phyloP scores from a whole-genome alignment of 2,113 vertebrate species.

The Synodontis membranacea region DNA sequence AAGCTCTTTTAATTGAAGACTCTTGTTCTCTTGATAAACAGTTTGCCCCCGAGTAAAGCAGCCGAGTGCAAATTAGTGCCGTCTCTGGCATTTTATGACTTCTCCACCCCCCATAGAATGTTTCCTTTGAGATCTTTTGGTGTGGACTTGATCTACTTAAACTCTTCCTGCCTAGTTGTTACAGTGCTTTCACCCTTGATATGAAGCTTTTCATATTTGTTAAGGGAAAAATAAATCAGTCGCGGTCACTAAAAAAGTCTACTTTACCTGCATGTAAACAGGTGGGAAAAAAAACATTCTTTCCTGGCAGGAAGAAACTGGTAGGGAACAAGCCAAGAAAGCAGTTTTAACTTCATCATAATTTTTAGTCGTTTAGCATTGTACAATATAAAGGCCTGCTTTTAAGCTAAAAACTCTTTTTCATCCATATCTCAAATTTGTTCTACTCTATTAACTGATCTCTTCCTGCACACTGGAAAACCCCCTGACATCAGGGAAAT shows the following conservation, averaged over 20 bases:
- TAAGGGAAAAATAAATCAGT: slow-evolving; percentile 57
- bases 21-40: slow-evolving; percentile 32
- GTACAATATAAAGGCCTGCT: slow-evolving; percentile 61
- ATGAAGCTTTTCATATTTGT: slow-evolving; percentile 46
- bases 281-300: slow-evolving; percentile 61
- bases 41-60: slow-evolving; percentile 50
- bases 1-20: slow-evolving; percentile 24
- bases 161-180: slow-evolving; percentile 47
- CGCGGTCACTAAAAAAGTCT: slow-evolving; percentile 55
- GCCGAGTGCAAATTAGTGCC: slow-evolving; percentile 55
- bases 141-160: background rate
- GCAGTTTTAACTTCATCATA: slow-evolving; percentile 71
- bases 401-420: slow-evolving; percentile 63
- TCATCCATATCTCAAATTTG: background rate
- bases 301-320: slow-evolving; percentile 64
- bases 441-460: background rate
- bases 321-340: slow-evolving; percentile 65
- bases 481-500: too few relatives aligned
- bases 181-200: slow-evolving; percentile 35
- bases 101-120: slow-evolving; percentile 39
- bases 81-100: slow-evolving; percentile 62
- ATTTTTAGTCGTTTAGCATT: slow-evolving; percentile 68
- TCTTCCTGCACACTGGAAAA: background rate
- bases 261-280: slow-evolving; percentile 71
- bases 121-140: background rate